Percentiles rank a stretch among this genome's conserved stretches.
These are phyloP conservation scores for Bactericera cockerelli DNA, from an alignment of 1,140 invertebrate species.

Conservation along the genomic window DNA sequence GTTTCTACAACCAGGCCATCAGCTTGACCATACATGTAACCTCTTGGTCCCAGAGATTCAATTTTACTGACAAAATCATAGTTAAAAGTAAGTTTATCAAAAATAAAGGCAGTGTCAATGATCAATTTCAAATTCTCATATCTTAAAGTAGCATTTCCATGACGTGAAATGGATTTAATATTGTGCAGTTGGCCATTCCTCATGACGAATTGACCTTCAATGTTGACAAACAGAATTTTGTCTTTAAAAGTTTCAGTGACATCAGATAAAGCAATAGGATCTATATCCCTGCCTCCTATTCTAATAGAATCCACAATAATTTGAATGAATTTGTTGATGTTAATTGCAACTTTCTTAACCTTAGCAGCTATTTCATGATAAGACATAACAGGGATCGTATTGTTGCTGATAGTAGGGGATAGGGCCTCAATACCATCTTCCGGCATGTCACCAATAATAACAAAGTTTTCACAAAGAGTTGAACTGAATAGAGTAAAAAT, in stretches of 20 bases:
- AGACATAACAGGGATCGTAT: not conserved
- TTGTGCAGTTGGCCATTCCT: not conserved
- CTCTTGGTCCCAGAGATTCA: not conserved
- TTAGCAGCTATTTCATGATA: not conserved
- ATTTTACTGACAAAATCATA: constrained; percentile 7
- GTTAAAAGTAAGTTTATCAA: not conserved
- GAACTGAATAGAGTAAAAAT: not conserved
- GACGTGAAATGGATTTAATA: not conserved
- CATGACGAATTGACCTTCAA: not conserved
- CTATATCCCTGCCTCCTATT: not conserved
- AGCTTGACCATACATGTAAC: not conserved
- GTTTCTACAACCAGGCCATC: not conserved
- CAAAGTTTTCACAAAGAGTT: not conserved
- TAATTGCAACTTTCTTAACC: not conserved
- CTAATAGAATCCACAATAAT: not conserved
- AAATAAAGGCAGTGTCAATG: not conserved
- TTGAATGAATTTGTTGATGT: not conserved
- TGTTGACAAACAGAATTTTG: not conserved
- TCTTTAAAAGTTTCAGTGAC: not conserved
- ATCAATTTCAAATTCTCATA: not conserved
- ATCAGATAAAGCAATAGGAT: not conserved
- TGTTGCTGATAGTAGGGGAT: not conserved
- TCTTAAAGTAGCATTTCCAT: not conserved
- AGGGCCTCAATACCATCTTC: not conserved
- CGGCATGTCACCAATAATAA: not conserved